These are phyloP conservation scores for Caenorhabditis japonica DNA, from an alignment of 2,888 invertebrate genomes.

Conservation along the genomic window DNA sequence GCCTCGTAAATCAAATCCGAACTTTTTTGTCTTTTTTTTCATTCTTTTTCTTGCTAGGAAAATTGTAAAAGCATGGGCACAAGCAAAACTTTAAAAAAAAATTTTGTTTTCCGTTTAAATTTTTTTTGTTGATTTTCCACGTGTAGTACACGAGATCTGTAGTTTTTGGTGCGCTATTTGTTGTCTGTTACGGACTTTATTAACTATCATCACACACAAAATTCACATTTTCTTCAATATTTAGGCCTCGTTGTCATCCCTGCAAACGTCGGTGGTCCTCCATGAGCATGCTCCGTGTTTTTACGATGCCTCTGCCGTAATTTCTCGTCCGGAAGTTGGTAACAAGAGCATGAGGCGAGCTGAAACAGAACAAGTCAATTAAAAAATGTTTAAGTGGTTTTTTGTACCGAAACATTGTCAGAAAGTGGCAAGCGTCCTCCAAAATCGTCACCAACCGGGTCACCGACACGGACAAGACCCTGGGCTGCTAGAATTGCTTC, in stretches of 20 bases:
- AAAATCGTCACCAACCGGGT: conserved; percentile 82
- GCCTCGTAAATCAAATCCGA: too few species aligned
- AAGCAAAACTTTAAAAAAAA: too few species aligned
- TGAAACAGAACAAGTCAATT: conserved; percentile 26
- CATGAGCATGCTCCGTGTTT: conserved; percentile 21
- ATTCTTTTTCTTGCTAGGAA: too few species aligned
- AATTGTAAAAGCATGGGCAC: too few species aligned
- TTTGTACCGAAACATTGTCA: conserved; percentile 63
- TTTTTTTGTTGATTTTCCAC: too few species aligned
- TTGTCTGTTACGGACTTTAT: too few species aligned
- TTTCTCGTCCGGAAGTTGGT: conserved; percentile 78
- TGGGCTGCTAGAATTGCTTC: conserved; percentile 93
- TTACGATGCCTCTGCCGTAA: conserved; percentile 38
- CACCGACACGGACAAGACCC: conserved; percentile 95
- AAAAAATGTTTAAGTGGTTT: background rate
- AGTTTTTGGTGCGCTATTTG: too few species aligned
- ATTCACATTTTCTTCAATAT: too few species aligned
- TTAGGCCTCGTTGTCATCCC: conserved; percentile 34
- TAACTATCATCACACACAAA: too few species aligned
- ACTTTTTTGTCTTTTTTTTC: too few species aligned
- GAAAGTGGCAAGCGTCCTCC: conserved; percentile 57
- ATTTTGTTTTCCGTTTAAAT: too few species aligned
- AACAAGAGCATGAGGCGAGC: conserved; percentile 86
- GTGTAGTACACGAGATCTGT: too few species aligned
- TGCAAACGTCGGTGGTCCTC: conserved; percentile 33